Conservation (phyloP, 2,113 vertebrate species). For the Leptobrachium leishanense region DNA sequence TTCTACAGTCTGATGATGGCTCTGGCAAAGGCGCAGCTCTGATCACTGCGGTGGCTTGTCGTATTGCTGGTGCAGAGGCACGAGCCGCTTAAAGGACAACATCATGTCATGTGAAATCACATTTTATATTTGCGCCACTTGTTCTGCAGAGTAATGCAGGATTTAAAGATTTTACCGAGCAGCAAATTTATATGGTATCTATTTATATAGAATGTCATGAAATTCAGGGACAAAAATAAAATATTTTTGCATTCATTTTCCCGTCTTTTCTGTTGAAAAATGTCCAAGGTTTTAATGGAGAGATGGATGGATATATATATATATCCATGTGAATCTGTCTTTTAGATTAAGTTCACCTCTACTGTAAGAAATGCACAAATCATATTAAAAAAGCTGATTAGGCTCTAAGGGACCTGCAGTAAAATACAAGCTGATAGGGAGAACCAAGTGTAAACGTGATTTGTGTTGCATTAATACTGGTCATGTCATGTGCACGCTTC, state of each 20-base stretch:
- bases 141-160: background rate
- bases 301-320: no score
- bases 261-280: background rate
- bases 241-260: conserved; percentile 22
- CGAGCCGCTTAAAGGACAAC: conserved; percentile 7
- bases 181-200: background rate
- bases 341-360: no score
- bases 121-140: background rate
- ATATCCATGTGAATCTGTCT: no score
- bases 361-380: no score
- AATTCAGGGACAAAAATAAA: conserved; percentile 6
- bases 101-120: no score
- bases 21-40: conserved; percentile 85
- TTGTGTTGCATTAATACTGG: no score
- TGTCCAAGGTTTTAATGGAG: no score
- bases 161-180: background rate
- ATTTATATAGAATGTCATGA: conserved; percentile 15
- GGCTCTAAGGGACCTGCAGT: no score
- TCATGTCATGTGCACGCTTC: no score
- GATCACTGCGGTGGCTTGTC: conserved; percentile 75
- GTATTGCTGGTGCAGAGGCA: conserved; percentile 16
- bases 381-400: no score
- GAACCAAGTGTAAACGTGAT: no score
- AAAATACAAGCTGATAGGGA: no score
- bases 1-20: conserved; percentile 76